Percentiles rank a stretch among this genome's conserved stretches.
Conservation (phyloP, 2,797 vertebrate species). For the Enteromius afrohamiltoni region DNA sequence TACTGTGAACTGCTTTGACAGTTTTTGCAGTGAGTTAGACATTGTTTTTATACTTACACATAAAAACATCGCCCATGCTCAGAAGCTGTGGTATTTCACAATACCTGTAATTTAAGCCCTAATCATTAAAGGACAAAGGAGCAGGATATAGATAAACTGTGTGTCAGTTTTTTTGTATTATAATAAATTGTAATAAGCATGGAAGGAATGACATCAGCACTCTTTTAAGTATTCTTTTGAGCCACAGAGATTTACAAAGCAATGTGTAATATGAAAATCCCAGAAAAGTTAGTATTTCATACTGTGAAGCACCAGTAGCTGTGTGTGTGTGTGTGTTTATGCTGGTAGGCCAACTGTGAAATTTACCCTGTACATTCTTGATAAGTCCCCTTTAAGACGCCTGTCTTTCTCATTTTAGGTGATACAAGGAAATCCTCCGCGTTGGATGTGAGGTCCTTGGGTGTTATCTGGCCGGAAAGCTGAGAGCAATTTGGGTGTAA, state of each 20-base stretch:
- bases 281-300: neutral
- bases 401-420: slow-evolving; percentile 40
- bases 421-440: slow-evolving; percentile 51
- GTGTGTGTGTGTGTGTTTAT: slow-evolving; percentile 12
- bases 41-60: neutral
- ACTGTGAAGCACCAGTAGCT: slow-evolving; percentile 4
- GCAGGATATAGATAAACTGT: neutral
- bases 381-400: slow-evolving; percentile 49
- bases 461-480: slow-evolving; percentile 58
- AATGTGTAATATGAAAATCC: slow-evolving; percentile 31
- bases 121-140: neutral
- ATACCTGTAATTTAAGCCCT: neutral
- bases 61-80: neutral
- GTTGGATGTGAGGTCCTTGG: slow-evolving; percentile 22
- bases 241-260: slow-evolving; percentile 6
- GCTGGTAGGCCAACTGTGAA: slow-evolving; percentile 60
- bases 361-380: slow-evolving; percentile 50
- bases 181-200: neutral
- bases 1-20: neutral
- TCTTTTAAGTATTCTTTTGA: slow-evolving; percentile 9
- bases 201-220: slow-evolving; percentile 5
- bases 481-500: slow-evolving; percentile 56
- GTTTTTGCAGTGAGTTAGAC: neutral
- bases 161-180: slow-evolving; percentile 21
- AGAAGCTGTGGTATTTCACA: neutral